Evolutionary conservation across 1,140 invertebrate species (phyloP).

Genomic region (Brevipalpus yothersi): DNA sequence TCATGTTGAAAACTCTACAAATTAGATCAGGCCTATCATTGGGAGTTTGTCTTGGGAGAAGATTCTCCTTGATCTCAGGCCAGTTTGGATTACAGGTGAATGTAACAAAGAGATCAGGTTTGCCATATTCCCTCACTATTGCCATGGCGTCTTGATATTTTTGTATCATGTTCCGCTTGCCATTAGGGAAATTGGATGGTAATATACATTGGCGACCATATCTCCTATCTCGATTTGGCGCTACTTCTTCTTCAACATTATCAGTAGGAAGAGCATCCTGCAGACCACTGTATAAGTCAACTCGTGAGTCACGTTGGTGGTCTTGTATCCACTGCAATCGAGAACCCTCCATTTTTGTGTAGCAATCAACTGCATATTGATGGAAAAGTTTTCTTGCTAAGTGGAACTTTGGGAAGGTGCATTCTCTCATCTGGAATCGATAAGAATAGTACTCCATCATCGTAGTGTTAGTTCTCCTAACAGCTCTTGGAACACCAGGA

Average conservation of each 20-base stretch:
- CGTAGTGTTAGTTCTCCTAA: no score
- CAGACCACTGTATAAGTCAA: slow-evolving; percentile 10
- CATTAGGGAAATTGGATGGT: slow-evolving; percentile 8
- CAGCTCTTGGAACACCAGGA: no score
- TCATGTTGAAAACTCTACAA: no score
- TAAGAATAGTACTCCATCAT: background rate
- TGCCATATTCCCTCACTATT: slow-evolving; percentile 16
- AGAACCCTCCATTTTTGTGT: slow-evolving; percentile 6
- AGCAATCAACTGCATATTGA: slow-evolving; percentile 11
- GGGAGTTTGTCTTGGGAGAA: background rate
- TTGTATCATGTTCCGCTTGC: slow-evolving; percentile 5
- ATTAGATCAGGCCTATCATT: no score
- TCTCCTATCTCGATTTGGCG: no score
- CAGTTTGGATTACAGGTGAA: slow-evolving; percentile 19
- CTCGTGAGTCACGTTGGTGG: slow-evolving; percentile 6
- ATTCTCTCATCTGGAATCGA: background rate
- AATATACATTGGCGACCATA: background rate
- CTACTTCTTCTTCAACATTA: background rate
- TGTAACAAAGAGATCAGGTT: slow-evolving; percentile 22
- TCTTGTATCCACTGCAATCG: slow-evolving; percentile 2
- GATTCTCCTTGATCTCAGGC: background rate
- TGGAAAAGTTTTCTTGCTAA: slow-evolving; percentile 11
- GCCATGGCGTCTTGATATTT: slow-evolving; percentile 17
- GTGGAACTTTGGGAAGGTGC: slow-evolving; percentile 11
- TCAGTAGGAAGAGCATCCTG: slow-evolving; percentile 4